phyloP scores from a whole-genome alignment of 2,113 vertebrate species.

The Echinops telfairi region DNA sequence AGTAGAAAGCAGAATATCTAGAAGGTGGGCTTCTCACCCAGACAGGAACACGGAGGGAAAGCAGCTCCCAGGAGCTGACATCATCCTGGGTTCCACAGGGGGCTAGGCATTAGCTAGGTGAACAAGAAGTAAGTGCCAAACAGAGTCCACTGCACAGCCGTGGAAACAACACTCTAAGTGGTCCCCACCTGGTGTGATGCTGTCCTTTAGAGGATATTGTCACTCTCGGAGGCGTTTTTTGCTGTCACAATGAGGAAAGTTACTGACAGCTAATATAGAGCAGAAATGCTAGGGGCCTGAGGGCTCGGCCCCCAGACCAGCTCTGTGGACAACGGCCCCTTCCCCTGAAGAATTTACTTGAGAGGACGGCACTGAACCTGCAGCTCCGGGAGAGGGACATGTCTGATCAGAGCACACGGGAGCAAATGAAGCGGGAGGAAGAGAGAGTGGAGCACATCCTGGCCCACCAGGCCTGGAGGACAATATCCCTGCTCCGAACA shows the following conservation, averaged over 20 bases:
- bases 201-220: background rate
- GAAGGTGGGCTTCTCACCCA: background rate
- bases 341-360: too few species aligned
- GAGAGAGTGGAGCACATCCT: too few species aligned
- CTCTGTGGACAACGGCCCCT: too few species aligned
- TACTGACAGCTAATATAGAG: background rate
- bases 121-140: background rate
- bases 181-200: too few species aligned
- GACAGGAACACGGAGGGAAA: background rate
- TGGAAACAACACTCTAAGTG: background rate
- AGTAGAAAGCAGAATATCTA: background rate
- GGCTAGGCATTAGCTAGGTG: background rate
- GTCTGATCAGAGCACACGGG: too few species aligned
- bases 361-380: too few species aligned
- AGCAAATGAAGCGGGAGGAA: too few species aligned
- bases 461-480: too few species aligned
- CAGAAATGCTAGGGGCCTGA: background rate
- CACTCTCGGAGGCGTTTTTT: background rate
- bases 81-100: background rate
- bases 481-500: too few species aligned
- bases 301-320: too few species aligned
- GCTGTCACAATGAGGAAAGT: background rate
- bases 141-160: background rate
- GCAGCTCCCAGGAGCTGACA: background rate
- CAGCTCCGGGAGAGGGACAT: too few species aligned